Conservation (phyloP, 2,888 invertebrate species). For the Rhodophaea formosa region DNA sequence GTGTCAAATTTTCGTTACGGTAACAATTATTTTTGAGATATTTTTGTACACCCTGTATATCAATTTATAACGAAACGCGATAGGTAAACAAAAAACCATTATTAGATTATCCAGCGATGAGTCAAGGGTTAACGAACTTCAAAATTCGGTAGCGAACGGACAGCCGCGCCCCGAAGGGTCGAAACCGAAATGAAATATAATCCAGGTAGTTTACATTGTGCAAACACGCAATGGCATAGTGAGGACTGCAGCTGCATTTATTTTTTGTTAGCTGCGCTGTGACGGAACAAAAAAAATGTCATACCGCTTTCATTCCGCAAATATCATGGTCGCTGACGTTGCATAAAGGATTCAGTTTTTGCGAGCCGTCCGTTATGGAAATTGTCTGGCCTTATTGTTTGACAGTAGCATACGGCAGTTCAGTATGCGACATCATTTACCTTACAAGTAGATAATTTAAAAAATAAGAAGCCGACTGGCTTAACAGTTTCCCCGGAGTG, state of each 20-base stretch:
- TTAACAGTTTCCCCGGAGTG: no score
- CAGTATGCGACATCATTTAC: no score
- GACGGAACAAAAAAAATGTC: background rate
- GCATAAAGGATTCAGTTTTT: slow-evolving; percentile 1
- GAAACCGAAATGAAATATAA: slow-evolving; percentile 9
- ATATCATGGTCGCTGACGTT: slow-evolving; percentile 6
- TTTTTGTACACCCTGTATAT: background rate
- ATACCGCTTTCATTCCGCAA: slow-evolving; percentile 2
- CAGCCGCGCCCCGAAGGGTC: slow-evolving; percentile 11
- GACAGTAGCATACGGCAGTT: background rate
- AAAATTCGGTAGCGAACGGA: slow-evolving; percentile 24
- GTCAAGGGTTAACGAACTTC: slow-evolving; percentile 30
- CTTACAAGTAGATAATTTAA: no score
- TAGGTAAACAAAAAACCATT: slow-evolving; percentile 10
- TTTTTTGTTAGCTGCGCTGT: slow-evolving; percentile 12
- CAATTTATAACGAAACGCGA: background rate
- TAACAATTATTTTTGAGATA: no score
- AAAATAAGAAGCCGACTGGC: no score
- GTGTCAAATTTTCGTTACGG: no score
- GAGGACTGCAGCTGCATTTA: slow-evolving; percentile 16
- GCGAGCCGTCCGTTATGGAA: slow-evolving; percentile 3
- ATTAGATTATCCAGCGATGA: slow-evolving; percentile 26
- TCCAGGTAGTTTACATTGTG: slow-evolving; percentile 17
- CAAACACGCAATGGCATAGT: slow-evolving; percentile 13
- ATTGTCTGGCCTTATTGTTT: slow-evolving; percentile 8